phyloP scores from a whole-genome alignment of 2,888 invertebrate genomes.

The Digitonthophagus gazella region DNA sequence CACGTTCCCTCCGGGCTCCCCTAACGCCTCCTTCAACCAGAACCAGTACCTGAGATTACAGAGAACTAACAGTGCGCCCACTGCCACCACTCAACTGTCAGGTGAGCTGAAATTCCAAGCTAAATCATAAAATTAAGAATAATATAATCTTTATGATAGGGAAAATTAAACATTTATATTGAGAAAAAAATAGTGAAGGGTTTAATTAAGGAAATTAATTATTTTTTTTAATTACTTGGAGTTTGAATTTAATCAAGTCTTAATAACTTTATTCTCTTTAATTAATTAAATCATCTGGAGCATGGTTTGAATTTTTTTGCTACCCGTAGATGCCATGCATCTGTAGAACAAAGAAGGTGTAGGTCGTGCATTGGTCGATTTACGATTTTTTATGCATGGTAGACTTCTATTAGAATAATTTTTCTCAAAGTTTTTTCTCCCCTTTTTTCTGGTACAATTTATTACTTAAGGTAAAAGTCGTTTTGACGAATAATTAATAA shows the following conservation, averaged over 20 bases:
- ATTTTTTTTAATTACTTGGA: no score
- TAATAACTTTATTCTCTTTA: not conserved
- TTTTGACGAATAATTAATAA: not conserved
- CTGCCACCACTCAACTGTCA: slow-evolving; percentile 60
- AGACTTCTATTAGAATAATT: slow-evolving; percentile 26
- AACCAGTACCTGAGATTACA: slow-evolving; percentile 58
- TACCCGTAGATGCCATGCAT: slow-evolving; percentile 39
- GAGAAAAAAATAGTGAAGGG: no score
- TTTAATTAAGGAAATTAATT: no score
- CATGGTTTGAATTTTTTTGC: slow-evolving; percentile 35
- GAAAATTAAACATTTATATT: no score
- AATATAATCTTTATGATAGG: no score
- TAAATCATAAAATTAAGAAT: not conserved
- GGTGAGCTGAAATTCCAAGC: slow-evolving; percentile 44
- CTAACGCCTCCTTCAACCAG: slow-evolving; percentile 51
- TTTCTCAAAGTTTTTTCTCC: slow-evolving; percentile 14
- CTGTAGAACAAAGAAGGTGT: slow-evolving; percentile 34
- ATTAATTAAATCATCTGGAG: slow-evolving; percentile 12
- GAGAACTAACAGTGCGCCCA: slow-evolving; percentile 58
- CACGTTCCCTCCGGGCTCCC: slow-evolving; percentile 56
- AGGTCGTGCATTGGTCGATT: slow-evolving; percentile 36
- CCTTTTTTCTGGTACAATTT: not conserved
- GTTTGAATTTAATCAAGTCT: not conserved
- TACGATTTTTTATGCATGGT: slow-evolving; percentile 33
- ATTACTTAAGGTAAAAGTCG: not conserved